Base-by-base conservation (phyloP, 2,797 vertebrate genomes). In the Mormyrus proboscirostris region DNA sequence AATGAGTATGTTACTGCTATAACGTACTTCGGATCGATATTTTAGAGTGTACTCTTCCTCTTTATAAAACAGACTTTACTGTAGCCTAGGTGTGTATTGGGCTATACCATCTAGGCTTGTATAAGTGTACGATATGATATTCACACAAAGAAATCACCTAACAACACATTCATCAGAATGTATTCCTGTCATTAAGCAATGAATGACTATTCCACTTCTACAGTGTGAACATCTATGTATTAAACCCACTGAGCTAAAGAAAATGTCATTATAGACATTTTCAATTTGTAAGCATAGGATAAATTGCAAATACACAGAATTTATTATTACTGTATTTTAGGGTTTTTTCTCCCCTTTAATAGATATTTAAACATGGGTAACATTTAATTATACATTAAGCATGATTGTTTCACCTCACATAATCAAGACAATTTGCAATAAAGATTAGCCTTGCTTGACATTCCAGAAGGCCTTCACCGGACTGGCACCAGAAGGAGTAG, bases 401-500 rank as follows among this genome's bases (percentile, higher is more conserved):
- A 88, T 69, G 59, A 22, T 76, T 49, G 50, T 51, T 76, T 65
- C 22, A 6, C 47, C 87, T 33, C 44, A 38, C 19, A 12, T 41
- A 69, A 87, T 47, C 29, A 44, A 44, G 19, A 38, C 29, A 62
- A 88, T 62, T 49, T 88, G 86, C 57, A 59, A 41, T 41, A 89
- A 88, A 88, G 53, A 73, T 82, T 79, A 89, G 38, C 12, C 14
- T 9, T 14, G 53, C 29, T 83, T 91, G 82, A 90, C 79, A 92
- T 92, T 90, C 90, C 87, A 89, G n/a, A 90, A 59, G 41, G 87
- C 90, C 90, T 87, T 89, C 88, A 53, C 90, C 90, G 59, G 69
- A 84, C 41, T 89, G 87, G 88, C 91, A 91, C 93, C 92, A 82
- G 38, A 47, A 41, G 92, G 93, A 90, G 92, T 91, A 94, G 93